phyloP scores from a whole-genome alignment of 1,140 invertebrate genomes.

The Drosophila santomea region DNA sequence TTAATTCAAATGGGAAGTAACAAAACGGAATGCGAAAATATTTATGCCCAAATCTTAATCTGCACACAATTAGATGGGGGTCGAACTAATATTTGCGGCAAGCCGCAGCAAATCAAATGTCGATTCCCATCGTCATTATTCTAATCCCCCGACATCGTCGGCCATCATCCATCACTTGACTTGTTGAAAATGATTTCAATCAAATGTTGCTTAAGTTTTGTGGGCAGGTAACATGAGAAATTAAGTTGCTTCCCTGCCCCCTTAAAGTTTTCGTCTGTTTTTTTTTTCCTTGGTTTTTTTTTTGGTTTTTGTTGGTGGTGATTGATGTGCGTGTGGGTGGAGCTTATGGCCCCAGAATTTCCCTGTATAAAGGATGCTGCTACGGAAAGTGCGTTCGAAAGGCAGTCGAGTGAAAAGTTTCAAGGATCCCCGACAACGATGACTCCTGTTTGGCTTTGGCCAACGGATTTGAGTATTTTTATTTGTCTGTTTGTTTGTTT shows the following conservation, averaged over 20 bases:
- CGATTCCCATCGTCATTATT: constrained; percentile 56
- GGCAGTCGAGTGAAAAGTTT: constrained; percentile 51
- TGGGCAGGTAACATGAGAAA: constrained; percentile 64
- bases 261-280: not conserved
- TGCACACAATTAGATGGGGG: constrained; percentile 16
- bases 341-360: constrained; percentile 42
- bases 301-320: constrained; percentile 2
- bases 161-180: constrained; percentile 67
- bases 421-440: constrained; percentile 45
- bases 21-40: constrained; percentile 19
- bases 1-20: constrained; percentile 63
- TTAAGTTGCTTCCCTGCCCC: constrained; percentile 39
- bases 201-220: constrained; percentile 58
- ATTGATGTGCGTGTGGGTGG: constrained; percentile 58
- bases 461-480: constrained; percentile 55
- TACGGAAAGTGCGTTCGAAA: constrained; percentile 35
- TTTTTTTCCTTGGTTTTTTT: not conserved
- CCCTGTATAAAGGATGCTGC: constrained; percentile 26
- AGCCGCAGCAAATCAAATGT: constrained; percentile 47
- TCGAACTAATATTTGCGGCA: constrained; percentile 30
- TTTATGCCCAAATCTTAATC: constrained; percentile 13
- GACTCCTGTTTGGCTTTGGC: constrained; percentile 49
- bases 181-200: constrained; percentile 69
- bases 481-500: constrained; percentile 60
- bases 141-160: constrained; percentile 50